These are phyloP conservation scores for Xenopus borealis DNA, from an alignment of 2,113 vertebrate genomes.

Conservation along the genomic window DNA sequence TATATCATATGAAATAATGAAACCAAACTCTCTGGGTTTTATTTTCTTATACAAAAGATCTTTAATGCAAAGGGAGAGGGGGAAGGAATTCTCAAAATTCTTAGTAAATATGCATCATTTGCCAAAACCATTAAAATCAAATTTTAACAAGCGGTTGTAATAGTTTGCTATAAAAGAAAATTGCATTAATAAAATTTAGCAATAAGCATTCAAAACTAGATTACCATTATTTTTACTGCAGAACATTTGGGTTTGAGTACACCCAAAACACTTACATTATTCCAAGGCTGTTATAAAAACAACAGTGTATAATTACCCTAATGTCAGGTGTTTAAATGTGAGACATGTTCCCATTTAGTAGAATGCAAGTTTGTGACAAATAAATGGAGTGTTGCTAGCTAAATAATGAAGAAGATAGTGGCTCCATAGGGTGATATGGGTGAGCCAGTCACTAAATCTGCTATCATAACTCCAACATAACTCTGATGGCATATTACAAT, in stretches of 20 bases:
- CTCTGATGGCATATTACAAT: no score
- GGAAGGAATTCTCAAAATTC: background rate
- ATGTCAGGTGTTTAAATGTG: background rate
- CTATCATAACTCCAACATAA: no score
- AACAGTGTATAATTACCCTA: conserved; percentile 2
- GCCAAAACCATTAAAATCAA: background rate
- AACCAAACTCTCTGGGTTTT: no score
- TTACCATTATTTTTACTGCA: conserved; percentile 13
- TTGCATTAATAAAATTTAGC: conserved; percentile 10
- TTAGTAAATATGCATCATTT: background rate
- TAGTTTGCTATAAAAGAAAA: conserved; percentile 6
- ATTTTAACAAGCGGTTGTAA: conserved; percentile 5
- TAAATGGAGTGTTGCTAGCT: no score
- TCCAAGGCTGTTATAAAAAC: background rate
- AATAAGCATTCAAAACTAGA: background rate
- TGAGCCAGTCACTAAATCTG: no score
- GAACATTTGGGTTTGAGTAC: conserved; percentile 4
- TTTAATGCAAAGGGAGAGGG: no score
- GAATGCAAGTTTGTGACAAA: no score
- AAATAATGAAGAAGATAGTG: no score
- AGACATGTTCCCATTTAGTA: background rate
- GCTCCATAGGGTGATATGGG: no score
- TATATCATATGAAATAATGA: no score
- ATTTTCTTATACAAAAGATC: no score
- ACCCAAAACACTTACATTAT: conserved; percentile 3